Percentiles rank a stretch among this genome's conserved stretches.
These are phyloP conservation scores for Mesaphorura yosii DNA, from an alignment of 1,140 invertebrate species.

Conservation along the genomic window DNA sequence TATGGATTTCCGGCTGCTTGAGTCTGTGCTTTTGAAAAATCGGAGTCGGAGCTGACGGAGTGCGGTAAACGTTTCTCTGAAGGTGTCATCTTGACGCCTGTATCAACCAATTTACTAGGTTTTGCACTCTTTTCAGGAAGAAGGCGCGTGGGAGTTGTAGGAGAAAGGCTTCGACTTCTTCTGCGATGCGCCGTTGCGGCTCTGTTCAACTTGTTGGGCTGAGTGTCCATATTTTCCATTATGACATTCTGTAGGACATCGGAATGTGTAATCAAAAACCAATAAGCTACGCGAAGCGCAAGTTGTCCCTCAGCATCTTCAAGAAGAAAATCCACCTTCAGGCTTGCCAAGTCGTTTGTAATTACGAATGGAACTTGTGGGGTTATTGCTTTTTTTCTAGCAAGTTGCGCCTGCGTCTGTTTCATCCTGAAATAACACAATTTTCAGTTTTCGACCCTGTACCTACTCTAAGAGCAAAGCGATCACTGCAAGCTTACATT, in stretches of 20 bases:
- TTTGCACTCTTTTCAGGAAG: too few relatives aligned
- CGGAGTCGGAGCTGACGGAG: conserved; percentile 2
- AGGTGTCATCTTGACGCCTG: not conserved
- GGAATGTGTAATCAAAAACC: conserved; percentile 24
- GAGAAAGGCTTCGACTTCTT: not conserved
- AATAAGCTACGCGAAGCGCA: conserved; percentile 23
- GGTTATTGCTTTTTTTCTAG: not conserved
- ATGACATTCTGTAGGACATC: conserved; percentile 24
- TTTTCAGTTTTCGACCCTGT: too few relatives aligned
- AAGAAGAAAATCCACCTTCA: conserved; percentile 26
- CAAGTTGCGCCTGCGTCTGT: conserved; percentile 16
- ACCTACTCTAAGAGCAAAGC: too few relatives aligned
- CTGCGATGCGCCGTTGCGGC: not conserved
- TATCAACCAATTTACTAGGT: not conserved
- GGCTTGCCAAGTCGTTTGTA: conserved; percentile 12
- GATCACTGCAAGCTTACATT: conserved; percentile 28
- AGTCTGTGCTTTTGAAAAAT: too few relatives aligned
- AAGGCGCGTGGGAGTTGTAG: not conserved
- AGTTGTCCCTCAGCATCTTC: conserved; percentile 30
- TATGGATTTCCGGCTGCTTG: conserved; percentile 5
- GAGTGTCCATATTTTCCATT: not conserved
- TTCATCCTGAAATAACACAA: conserved; percentile 20
- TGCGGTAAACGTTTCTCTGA: not conserved
- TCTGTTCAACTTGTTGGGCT: too few relatives aligned
- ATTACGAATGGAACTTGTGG: not conserved